phyloP scores from a whole-genome alignment of 2,113 vertebrate genomes.

The Geothlypis trichas region DNA sequence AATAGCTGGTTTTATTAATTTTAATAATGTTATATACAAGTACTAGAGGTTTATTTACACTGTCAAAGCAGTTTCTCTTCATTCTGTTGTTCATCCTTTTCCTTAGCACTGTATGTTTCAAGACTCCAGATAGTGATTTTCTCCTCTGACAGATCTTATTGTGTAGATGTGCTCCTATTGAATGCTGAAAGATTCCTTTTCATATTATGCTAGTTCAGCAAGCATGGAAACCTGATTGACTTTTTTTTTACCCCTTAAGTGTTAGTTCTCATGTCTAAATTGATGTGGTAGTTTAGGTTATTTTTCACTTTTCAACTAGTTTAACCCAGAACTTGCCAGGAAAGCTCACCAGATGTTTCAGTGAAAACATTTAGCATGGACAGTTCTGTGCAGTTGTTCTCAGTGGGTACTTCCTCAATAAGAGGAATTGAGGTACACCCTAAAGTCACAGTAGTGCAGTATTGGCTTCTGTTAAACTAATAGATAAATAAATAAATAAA shows the following conservation, averaged over 20 bases:
- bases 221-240: not conserved
- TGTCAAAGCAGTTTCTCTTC: not conserved
- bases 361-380: not conserved
- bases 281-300: not conserved
- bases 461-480: not conserved
- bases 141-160: not conserved
- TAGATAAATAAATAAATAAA: not conserved
- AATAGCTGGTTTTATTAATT: not conserved
- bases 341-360: not conserved
- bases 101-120: not conserved
- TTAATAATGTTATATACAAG: not conserved
- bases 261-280: not conserved
- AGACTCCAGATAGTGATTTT: not conserved
- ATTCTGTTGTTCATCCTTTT: not conserved
- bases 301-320: not conserved
- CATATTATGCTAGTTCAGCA: not conserved
- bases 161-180: not conserved
- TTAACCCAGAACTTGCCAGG: not conserved
- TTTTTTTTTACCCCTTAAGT: accelerated
- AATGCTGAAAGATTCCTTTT: not conserved
- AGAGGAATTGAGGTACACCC: not conserved
- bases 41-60: not conserved
- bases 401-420: not conserved
- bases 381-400: not conserved
- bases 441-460: not conserved